Conservation (phyloP, 2,888 invertebrate species). For the Orchestes rusci region DNA sequence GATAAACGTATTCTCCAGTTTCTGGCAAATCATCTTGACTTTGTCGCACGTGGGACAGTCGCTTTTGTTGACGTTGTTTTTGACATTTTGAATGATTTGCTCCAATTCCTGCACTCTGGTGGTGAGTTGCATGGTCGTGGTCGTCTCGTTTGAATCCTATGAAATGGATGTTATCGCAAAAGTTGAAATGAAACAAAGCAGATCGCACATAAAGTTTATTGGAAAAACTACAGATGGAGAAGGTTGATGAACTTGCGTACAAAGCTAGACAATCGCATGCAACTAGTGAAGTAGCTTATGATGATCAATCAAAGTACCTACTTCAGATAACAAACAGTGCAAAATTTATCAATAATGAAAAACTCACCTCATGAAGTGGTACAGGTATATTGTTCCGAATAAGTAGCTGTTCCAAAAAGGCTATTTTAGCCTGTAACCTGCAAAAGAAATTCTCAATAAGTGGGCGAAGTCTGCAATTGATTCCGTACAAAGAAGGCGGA, state of each 20-base stretch:
- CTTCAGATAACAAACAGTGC: too few species aligned
- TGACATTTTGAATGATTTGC: conserved; percentile 44
- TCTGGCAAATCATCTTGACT: conserved; percentile 32
- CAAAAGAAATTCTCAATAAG: too few species aligned
- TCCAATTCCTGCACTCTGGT: conserved; percentile 47
- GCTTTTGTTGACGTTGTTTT: conserved; percentile 33
- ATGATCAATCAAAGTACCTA: too few species aligned
- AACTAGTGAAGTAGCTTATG: too few species aligned
- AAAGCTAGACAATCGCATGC: too few species aligned
- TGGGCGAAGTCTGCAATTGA: too few species aligned
- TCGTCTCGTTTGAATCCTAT: conserved; percentile 26
- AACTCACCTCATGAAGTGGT: conserved; percentile 36
- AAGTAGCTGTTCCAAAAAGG: conserved; percentile 41
- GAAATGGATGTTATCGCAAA: conserved; percentile 7
- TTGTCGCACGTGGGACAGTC: conserved; percentile 32
- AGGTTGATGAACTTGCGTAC: too few species aligned
- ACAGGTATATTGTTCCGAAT: conserved; percentile 38
- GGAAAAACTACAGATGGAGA: too few species aligned
- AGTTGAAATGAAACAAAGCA: neutral
- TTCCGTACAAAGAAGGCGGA: too few species aligned
- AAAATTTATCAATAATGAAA: conserved; percentile 1
- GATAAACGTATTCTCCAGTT: conserved; percentile 24
- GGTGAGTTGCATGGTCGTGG: conserved; percentile 37
- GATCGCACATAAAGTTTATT: too few species aligned
- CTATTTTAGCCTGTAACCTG: conserved; percentile 39